Evolutionary conservation across 2,888 invertebrate species (phyloP).

Genomic region (Lasioglossum oenotherae): DNA sequence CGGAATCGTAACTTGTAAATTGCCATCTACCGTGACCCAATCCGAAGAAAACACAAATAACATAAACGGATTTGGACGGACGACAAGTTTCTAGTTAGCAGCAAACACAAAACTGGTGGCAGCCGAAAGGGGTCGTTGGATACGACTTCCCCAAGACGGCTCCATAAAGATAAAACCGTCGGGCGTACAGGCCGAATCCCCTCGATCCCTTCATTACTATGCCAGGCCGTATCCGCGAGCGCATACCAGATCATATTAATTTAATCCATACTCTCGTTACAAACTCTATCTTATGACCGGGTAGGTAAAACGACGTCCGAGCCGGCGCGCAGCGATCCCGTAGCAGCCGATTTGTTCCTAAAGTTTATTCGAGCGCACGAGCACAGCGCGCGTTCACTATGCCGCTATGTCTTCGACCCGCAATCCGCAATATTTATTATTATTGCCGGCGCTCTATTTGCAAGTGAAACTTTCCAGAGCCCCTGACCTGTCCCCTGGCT

Average conservation of each 20-base stretch:
- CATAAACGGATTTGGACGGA: not conserved
- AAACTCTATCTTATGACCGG: constrained; percentile 40
- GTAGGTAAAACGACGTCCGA: constrained; percentile 30
- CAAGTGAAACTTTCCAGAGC: constrained; percentile 55
- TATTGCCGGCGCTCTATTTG: constrained; percentile 62
- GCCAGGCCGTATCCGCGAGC: constrained; percentile 34
- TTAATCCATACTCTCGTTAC: constrained; percentile 56
- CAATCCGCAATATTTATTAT: constrained; percentile 68
- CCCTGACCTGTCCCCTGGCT: constrained; percentile 21
- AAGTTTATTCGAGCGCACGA: constrained; percentile 24
- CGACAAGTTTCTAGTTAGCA: not conserved
- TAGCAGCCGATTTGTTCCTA: constrained; percentile 27
- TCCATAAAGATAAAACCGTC: constrained; percentile 47
- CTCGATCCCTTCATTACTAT: constrained; percentile 55
- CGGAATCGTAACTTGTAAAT: not conserved
- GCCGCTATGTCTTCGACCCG: constrained; percentile 17
- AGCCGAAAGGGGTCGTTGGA: constrained; percentile 23
- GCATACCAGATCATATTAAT: constrained; percentile 56
- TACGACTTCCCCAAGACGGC: constrained; percentile 27
- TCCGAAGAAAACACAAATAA: not conserved
- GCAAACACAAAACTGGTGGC: constrained; percentile 19
- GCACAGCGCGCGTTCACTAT: not conserved
- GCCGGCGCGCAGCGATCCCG: not conserved
- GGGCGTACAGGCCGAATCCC: constrained; percentile 14
- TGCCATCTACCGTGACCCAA: not conserved